Conservation (phyloP, 2,888 invertebrate species). For the Melieria omissa region DNA sequence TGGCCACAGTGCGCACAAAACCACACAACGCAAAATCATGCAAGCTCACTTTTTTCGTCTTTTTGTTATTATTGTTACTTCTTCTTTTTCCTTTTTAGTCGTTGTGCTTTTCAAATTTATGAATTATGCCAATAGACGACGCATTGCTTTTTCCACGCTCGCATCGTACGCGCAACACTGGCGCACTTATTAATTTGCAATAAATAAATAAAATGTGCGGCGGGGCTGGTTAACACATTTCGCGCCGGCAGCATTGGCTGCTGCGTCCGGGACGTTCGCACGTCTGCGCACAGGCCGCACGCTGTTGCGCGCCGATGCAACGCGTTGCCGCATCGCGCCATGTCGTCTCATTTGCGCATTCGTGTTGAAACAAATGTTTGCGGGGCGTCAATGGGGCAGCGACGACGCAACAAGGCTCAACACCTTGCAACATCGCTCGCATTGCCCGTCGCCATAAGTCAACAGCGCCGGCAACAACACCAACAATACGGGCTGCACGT, state of each 20-base stretch:
- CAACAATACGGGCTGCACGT: conserved; percentile 8
- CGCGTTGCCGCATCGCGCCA: conserved; percentile 60
- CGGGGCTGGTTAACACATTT: background rate
- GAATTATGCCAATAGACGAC: too few species aligned
- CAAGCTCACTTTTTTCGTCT: background rate
- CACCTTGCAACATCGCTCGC: conserved; percentile 29
- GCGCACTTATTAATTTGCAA: background rate
- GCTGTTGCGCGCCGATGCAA: conserved; percentile 15
- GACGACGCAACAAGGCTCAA: conserved; percentile 29
- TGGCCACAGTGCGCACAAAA: background rate
- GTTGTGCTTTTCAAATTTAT: background rate
- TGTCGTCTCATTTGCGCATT: conserved; percentile 67
- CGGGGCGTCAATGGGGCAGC: conserved; percentile 52
- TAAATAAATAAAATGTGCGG: background rate
- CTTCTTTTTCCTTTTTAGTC: too few species aligned
- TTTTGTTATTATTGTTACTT: too few species aligned
- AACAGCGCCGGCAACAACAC: conserved; percentile 8
- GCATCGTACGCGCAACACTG: too few species aligned
- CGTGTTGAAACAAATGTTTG: conserved; percentile 66
- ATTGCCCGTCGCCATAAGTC: conserved; percentile 27
- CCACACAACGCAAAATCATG: background rate
- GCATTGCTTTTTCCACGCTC: too few species aligned
- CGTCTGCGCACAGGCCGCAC: background rate
- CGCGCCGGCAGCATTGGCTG: background rate
- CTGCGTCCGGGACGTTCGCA: too few species aligned